These are phyloP conservation scores for Epinephelus malabaricus DNA, from an alignment of 2,797 vertebrate genomes.

Conservation along the genomic window DNA sequence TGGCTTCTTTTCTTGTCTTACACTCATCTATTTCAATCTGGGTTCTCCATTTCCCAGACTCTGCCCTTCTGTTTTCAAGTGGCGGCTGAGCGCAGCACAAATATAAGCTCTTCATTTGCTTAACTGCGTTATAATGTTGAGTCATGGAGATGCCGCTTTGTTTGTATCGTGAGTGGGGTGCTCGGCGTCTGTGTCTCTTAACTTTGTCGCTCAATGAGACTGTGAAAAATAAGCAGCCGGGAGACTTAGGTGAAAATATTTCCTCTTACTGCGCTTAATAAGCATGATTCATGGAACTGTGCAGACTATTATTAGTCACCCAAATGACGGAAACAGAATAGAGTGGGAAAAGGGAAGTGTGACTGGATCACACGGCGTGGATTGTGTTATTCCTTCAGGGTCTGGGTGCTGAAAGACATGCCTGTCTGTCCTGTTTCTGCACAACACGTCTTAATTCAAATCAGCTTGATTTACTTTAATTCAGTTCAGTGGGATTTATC, in stretches of 20 bases:
- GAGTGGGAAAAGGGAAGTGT: conserved; percentile 21
- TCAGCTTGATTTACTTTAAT: conserved; percentile 32
- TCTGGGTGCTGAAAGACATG: conserved; percentile 13
- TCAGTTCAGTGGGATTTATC: conserved; percentile 23
- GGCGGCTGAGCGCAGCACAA: conserved; percentile 46
- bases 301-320: conserved; percentile 49
- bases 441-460: conserved; percentile 29
- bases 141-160: conserved; percentile 49
- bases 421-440: conserved; percentile 24
- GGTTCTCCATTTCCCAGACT: conserved; percentile 57
- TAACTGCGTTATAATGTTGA: conserved; percentile 48
- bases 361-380: conserved; percentile 33
- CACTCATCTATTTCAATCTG: conserved; percentile 70
- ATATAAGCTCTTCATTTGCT: conserved; percentile 56
- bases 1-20: conserved; percentile 60
- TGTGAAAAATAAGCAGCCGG: conserved; percentile 56
- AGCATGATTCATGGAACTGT: conserved; percentile 52
- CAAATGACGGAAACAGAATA: conserved; percentile 32
- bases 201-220: conserved; percentile 46
- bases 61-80: conserved; percentile 59
- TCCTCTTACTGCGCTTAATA: conserved; percentile 40
- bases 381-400: conserved; percentile 24
- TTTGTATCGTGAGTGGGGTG: conserved; percentile 22
- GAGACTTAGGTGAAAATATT: conserved; percentile 42
- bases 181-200: conserved; percentile 14